Conservation (phyloP, 2,797 vertebrate genomes). For the Pyrocephalus nanus region DNA sequence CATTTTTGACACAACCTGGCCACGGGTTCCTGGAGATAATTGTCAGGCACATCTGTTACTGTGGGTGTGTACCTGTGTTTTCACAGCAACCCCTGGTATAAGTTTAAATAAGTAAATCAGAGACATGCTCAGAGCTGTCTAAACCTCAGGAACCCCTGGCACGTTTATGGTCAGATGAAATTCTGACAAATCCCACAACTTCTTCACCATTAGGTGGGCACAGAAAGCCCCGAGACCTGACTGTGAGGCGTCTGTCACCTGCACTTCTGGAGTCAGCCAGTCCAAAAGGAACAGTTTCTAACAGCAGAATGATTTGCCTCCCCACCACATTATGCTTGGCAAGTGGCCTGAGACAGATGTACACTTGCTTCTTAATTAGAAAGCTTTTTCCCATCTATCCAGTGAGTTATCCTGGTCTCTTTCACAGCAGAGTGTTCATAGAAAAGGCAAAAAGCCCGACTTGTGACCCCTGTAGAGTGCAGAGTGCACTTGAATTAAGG, state of each 20-base stretch:
- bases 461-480: not conserved
- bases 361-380: slow-evolving; percentile 51
- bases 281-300: slow-evolving; percentile 35
- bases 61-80: not conserved
- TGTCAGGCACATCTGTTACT: not conserved
- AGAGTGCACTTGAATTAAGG: not conserved
- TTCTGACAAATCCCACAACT: slow-evolving; percentile 12
- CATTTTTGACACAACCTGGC: slow-evolving; percentile 1
- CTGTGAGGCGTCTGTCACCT: slow-evolving; percentile 21
- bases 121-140: not conserved
- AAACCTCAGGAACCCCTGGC: not conserved
- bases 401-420: not conserved
- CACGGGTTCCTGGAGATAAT: not conserved
- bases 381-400: not conserved
- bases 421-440: not conserved
- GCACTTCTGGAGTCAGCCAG: not conserved
- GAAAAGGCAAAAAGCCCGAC: not conserved
- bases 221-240: not conserved
- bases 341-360: slow-evolving; percentile 68
- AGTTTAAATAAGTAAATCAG: not conserved
- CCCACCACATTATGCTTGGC: slow-evolving; percentile 54
- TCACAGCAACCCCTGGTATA: not conserved
- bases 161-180: not conserved
- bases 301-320: not conserved
- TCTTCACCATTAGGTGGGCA: not conserved